phyloP scores from a whole-genome alignment of 1,140 invertebrate genomes.

The Gyrodactylus salaris region DNA sequence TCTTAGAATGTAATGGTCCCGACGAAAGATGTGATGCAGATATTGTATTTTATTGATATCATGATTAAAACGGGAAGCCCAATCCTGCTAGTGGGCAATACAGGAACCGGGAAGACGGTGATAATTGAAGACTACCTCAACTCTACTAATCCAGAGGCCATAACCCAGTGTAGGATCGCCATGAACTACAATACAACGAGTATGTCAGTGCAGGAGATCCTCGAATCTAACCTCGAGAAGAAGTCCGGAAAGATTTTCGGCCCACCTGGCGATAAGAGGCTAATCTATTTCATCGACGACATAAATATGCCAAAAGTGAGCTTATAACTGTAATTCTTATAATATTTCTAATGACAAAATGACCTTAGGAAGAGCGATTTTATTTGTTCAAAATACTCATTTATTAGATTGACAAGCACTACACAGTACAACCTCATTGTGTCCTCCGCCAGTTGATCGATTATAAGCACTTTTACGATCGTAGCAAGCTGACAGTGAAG shows the following conservation, averaged over 20 bases:
- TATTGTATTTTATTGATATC: slow-evolving; percentile 54
- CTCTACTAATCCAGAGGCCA: slow-evolving; percentile 40
- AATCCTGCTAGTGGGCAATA: slow-evolving; percentile 62
- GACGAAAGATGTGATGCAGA: slow-evolving; percentile 55
- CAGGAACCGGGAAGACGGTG: slow-evolving; percentile 27
- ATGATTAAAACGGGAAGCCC: slow-evolving; percentile 52
- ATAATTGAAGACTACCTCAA: slow-evolving; percentile 44
- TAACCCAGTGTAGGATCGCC: slow-evolving; percentile 51
- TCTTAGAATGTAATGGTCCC: slow-evolving; percentile 40
- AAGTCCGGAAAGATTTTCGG: slow-evolving; percentile 78
- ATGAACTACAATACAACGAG: slow-evolving; percentile 88
- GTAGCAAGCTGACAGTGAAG: slow-evolving; percentile 52
- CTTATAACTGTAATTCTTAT: neutral
- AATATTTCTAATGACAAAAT: neutral
- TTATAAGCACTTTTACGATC: slow-evolving; percentile 55
- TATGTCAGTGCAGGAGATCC: slow-evolving; percentile 65
- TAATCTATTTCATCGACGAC: slow-evolving; percentile 86
- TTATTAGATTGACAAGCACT: slow-evolving; percentile 40
- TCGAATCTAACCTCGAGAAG: slow-evolving; percentile 79
- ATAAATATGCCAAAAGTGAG: slow-evolving; percentile 80
- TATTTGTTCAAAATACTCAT: too few species aligned
- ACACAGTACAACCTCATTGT: slow-evolving; percentile 74
- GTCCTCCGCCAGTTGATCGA: slow-evolving; percentile 69
- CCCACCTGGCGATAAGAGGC: slow-evolving; percentile 56
- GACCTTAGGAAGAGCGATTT: neutral